A percentile compares a stretch with the other conserved stretches of the same genome.
phyloP scores from a whole-genome alignment of 2,113 vertebrate species.

The Chitala chitala region DNA sequence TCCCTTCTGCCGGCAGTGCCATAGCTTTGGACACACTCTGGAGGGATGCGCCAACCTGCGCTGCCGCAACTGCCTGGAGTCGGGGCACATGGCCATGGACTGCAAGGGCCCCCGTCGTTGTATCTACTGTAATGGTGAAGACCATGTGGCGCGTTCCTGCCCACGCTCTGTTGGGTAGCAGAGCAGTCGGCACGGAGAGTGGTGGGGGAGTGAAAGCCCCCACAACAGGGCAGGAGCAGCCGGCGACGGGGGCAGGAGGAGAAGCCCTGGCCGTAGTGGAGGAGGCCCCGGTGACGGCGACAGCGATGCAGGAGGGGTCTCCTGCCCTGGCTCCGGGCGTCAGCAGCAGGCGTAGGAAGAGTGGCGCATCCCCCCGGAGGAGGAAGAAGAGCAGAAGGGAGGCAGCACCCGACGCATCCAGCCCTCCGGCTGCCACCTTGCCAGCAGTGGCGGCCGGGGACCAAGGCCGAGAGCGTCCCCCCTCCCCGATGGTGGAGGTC shows the following conservation, averaged over 20 bases:
- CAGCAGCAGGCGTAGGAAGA: no score
- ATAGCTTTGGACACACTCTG: neutral
- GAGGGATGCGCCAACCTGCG: neutral
- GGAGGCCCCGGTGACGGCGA: neutral
- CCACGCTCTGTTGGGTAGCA: neutral
- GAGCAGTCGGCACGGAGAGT: neutral
- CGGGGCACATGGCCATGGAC: neutral
- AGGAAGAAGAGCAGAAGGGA: no score
- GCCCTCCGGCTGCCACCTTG: neutral
- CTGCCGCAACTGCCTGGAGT: constrained; percentile 8
- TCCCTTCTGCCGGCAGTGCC: neutral
- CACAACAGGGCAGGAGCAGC: neutral
- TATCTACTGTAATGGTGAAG: neutral
- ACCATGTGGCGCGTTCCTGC: neutral
- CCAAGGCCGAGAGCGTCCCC: neutral
- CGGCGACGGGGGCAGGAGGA: neutral
- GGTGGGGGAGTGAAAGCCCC: neutral
- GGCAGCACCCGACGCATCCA: neutral
- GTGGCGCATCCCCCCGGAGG: no score
- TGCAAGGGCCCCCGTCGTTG: neutral
- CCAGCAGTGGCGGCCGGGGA: constrained; percentile 5
- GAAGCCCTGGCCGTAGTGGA: neutral
- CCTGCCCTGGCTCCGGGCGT: no score
- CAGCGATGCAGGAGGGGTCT: neutral
- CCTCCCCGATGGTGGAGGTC: constrained; percentile 1